Base-by-base conservation (phyloP, 2,113 vertebrate species). In the Pterophyllum scalare region DNA sequence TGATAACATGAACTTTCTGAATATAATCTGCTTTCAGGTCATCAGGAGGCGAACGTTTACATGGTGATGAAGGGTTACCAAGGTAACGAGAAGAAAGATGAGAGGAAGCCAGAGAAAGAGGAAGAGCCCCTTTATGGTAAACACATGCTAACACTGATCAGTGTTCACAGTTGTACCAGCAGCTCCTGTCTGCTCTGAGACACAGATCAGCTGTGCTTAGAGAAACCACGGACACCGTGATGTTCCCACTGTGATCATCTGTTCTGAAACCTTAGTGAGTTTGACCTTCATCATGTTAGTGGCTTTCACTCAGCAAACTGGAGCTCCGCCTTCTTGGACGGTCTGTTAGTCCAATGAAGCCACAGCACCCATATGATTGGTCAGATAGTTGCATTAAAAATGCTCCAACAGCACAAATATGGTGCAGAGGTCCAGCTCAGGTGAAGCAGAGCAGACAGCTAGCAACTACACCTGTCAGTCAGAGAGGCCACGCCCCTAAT, bases 111-210 rank as follows among this genome's bases (percentile, higher is more conserved):
- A 12, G 64, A 81, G 19, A 28, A 9, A 20, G 35, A 74, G 33
- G 64, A 88, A 13, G 72, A 88, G 14, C 14, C 24, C 52, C 9
- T 7, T 8, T 80, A 85, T 2, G 87, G 89, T 91, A 84, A n/a
- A 28, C 43, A 43, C 54, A 52, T 0, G 2, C 35, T 6, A 2
- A 33, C 33, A 33, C 31, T n/a, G 17, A 38, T n/a, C 60, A 13
- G 60, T 38, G 33, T 38, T 38, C 31, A 38, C 33, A 38, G 17
- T 15, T 38, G 57, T 59, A 59, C 57, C 13, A 26, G 35, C 61
- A 64, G 3, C 33, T 33, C 33, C 33, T 33, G 6, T 33, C 33
- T 33, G 33, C 33, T 33, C 33, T 33, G 31, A 33, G 31, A 33
- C 31, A 33, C 31, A 33, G 31, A 33, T 33, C 31, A 7, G 33